Percentiles rank a stretch among this genome's conserved stretches.
Conservation (phyloP, 2,113 vertebrate species). For the Alosa alosa region DNA sequence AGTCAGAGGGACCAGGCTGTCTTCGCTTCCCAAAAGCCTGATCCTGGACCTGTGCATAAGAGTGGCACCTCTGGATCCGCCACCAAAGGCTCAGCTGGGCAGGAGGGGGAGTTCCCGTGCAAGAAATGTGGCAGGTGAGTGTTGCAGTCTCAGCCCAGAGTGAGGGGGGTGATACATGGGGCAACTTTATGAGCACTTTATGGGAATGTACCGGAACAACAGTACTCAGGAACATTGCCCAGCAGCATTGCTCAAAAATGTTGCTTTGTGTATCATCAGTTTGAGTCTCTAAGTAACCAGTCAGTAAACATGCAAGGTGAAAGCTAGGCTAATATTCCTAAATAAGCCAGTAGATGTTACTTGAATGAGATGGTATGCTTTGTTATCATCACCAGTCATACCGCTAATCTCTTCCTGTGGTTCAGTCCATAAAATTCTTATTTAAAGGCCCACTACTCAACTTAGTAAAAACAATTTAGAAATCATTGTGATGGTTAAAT, state of each 20-base stretch:
- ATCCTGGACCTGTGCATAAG: constrained; percentile 64
- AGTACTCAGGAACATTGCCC: no score
- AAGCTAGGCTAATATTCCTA: background rate
- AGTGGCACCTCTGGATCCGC: constrained; percentile 56
- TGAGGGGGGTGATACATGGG: no score
- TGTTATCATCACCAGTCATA: no score
- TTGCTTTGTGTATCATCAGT: no score
- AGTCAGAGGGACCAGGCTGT: constrained; percentile 64
- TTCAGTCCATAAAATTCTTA: no score
- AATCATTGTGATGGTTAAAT: no score
- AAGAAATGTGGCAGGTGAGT: constrained; percentile 97
- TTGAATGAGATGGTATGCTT: background rate
- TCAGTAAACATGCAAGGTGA: background rate
- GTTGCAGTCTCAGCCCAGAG: constrained; percentile 20
- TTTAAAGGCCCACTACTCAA: no score
- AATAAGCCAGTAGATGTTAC: background rate
- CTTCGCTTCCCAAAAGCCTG: constrained; percentile 38
- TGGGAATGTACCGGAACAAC: no score
- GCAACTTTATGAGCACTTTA: no score
- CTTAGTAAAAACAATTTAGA: no score
- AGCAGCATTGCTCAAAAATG: no score
- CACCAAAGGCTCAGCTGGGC: constrained; percentile 74
- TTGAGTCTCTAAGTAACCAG: background rate
- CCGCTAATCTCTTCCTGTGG: no score
- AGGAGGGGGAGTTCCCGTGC: constrained; percentile 95